Conservation (phyloP, 2,888 invertebrate genomes). For the Ormyrus thymus region DNA sequence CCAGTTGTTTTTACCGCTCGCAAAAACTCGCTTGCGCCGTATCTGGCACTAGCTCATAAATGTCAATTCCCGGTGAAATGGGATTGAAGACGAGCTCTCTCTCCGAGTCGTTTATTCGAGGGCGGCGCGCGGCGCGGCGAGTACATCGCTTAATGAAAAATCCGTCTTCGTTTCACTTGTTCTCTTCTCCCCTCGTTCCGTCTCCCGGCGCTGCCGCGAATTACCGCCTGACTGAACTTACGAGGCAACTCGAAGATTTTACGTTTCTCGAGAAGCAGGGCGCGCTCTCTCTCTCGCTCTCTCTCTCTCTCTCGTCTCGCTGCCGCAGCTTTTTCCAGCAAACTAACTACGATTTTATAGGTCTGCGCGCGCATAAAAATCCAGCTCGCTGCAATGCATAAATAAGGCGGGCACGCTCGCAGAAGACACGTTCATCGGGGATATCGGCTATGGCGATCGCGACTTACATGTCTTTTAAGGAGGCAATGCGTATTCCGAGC, state of each 20-base stretch:
- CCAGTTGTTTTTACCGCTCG: not conserved
- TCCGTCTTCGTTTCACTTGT: not conserved
- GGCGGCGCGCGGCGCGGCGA: too few relatives aligned
- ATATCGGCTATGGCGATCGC: slow-evolving; percentile 36
- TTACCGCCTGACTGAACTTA: slow-evolving; percentile 27
- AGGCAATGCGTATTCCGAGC: slow-evolving; percentile 48
- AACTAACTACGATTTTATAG: slow-evolving; percentile 41
- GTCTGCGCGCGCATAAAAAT: slow-evolving; percentile 27
- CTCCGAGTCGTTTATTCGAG: too few relatives aligned
- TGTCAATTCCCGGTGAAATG: too few relatives aligned
- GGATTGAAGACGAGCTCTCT: not conserved
- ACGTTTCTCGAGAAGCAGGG: slow-evolving; percentile 16
- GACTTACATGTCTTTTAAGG: slow-evolving; percentile 37
- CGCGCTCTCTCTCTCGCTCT: too few relatives aligned
- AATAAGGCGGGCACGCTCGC: not conserved
- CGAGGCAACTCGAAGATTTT: slow-evolving; percentile 39
- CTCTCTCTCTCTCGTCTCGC: not conserved
- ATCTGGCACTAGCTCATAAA: too few relatives aligned
- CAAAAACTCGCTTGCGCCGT: too few relatives aligned
- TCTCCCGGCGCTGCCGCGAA: slow-evolving; percentile 32
- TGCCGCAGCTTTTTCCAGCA: slow-evolving; percentile 49
- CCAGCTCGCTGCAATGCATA: slow-evolving; percentile 14
- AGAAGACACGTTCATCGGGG: slow-evolving; percentile 14
- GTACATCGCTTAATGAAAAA: too few relatives aligned
- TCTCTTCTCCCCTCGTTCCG: slow-evolving; percentile 21